Evolutionary conservation across 2,797 vertebrate species (phyloP), one percentile per base, ranked within the genome.

Genomic region (Odontamblyopus rebecca): DNA sequence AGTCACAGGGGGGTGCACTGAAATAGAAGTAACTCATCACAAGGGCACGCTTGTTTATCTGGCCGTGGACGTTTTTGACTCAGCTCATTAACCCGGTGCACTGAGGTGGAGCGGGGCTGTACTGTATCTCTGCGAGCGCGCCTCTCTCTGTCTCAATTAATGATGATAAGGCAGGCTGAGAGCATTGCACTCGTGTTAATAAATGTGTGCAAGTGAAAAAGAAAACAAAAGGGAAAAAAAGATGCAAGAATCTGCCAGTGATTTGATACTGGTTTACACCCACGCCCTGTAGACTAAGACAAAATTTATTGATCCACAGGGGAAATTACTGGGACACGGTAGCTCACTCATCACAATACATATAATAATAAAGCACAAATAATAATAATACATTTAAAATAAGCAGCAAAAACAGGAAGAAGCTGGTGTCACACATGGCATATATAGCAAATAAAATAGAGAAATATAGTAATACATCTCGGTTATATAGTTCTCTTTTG

Each of bases 21-120:
- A 88, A 90, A 91, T 89, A 90, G 83, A 90, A 82, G 80, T 66
- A 74, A 57, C 80, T 81, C n/a, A 4, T 75, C 68, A 80, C 29
- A 79, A 78, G 67, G 38, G 63, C 63, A 19, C 75, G 81, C 86
- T 90, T 95, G 93, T 94, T 95, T 94, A 93, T 91, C 73, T 90
- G 76, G 27, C 82, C 88, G 89, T 89, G 84, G 88, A 85, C 74
- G 70, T 85, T 90, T 92, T 83, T 90, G 89, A 86, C 89, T 91
- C 75, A 57, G 85, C 86, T 91, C 84, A 91, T 93, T 94, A 93
- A 91, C 87, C 84, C 84, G 73, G 81, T 80, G 78, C 73, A 79
- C 82, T 76, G 75, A 78, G 75, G 84, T 84, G 80, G 83, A 85
- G 82, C 73, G 78, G 73, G 79, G 80, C 72, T 77, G 71, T 82